These are phyloP conservation scores for Temnothorax unifasciatus DNA, from an alignment of 2,888 invertebrate genomes.

Conservation along the genomic window DNA sequence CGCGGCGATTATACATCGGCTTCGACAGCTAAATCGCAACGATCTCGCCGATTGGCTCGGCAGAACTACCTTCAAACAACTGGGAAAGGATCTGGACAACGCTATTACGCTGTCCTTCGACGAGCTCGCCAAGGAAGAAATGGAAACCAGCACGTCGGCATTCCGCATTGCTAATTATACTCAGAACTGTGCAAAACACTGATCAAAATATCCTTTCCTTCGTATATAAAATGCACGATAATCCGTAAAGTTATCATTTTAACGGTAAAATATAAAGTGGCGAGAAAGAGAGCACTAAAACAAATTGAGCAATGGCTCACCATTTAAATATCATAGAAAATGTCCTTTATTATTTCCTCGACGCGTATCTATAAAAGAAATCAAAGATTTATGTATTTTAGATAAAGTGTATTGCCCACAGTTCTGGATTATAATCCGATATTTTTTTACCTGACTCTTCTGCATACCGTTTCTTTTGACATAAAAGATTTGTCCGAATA, in stretches of 20 bases:
- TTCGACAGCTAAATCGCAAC: slow-evolving; percentile 88
- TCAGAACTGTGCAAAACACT: neutral
- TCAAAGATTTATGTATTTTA: neutral
- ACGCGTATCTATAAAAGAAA: neutral
- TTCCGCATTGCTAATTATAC: slow-evolving; percentile 11
- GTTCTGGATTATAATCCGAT: slow-evolving; percentile 21
- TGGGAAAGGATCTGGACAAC: slow-evolving; percentile 87
- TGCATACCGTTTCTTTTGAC: neutral
- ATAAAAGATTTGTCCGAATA: neutral
- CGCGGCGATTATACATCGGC: slow-evolving; percentile 87
- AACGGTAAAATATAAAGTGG: neutral
- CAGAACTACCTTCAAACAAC: slow-evolving; percentile 87
- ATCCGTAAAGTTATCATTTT: neutral
- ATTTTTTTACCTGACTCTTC: neutral
- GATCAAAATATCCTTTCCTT: slow-evolving; percentile 9
- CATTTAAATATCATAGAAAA: neutral
- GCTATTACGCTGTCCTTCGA: slow-evolving; percentile 79
- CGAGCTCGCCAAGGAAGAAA: slow-evolving; percentile 72
- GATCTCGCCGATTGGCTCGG: slow-evolving; percentile 90
- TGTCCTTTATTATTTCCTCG: neutral
- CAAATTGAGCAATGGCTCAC: neutral
- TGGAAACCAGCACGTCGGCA: slow-evolving; percentile 51
- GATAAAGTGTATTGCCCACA: slow-evolving; percentile 1
- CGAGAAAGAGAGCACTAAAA: neutral
- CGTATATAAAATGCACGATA: neutral